Evolutionary conservation across 2,797 vertebrate species (phyloP), one percentile per base, ranked within the genome.

Genomic region (Ambastaia sidthimunki): DNA sequence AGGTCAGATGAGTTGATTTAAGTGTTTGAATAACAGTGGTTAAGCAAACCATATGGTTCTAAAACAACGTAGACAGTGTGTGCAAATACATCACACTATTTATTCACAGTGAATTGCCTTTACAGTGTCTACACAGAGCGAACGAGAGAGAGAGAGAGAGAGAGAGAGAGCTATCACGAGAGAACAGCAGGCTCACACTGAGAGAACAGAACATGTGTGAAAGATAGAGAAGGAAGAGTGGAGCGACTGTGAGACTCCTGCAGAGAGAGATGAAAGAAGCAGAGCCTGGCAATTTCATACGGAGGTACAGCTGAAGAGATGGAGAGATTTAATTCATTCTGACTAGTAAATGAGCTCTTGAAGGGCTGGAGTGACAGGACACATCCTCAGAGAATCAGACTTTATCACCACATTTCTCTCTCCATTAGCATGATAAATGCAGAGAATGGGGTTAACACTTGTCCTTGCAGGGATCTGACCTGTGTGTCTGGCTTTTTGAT

Each of bases 381-480:
- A 63, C 48, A 19, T 50, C 72, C 71, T 50, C 65, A 41, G 63
- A 68, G 66, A 76, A 72, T 72, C 77, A 72, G 68, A 66, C 54
- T 72, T 71, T 63, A 67, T 74, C 48, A 54, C 72, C 47, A n/a
- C 57, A 50, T 72, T 65, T 66, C 21, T 7, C 47, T 57, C 37
- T 67, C 72, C 80, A 67, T 84, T 70, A 73, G 78, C 77, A 82
- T 76, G 74, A 62, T 80, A 84, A 86, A 83, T 54, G 48, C 41
- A 44, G 67, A 4, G 62, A 60, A 7, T 54, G 68, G 21, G 31
- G 71, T 71, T 71, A 65, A 21, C 44, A 28, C n/a, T 25, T 79
- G 48, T 16, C 47, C 34, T 34, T 74, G 66, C 52, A 60, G 18
- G 37, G 41, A 23, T 73, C 70, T 68, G 21, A 16, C 63, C 37